Evolutionary conservation across 2,113 vertebrate genomes (phyloP), one percentile per base, ranked within the genome.

Genomic region (Callospermophilus lateralis): DNA sequence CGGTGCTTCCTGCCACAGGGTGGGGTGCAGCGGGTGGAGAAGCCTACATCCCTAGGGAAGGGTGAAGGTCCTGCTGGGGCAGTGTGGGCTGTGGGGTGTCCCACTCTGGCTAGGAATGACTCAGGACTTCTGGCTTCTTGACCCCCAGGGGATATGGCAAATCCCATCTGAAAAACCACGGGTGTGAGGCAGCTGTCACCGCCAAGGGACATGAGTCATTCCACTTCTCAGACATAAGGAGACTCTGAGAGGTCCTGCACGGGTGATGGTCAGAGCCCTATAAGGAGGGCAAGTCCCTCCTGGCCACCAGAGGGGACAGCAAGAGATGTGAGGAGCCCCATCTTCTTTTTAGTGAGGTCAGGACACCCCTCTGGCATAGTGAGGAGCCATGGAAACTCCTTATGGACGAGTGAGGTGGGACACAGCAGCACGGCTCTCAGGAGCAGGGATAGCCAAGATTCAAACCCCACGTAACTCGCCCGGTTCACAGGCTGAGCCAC

Each of bases 401-500:
- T 13, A 24, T 13, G 24, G 45, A 48, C 16, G 6, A 53, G 1
- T n/a, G 70, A 90, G 39, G 39, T 53, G 32, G 16, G 15, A 26
- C 11, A 12, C 11, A 48, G 48, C 4, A 74, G 12, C 4, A 4
- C 8, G 19, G 4, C 4, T 77, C 26, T 45, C 61, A 85, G 83
- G 34, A 65, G 74, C 53, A 22, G 32, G 77, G 39, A 39, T 5
- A 2, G 32, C n/a, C 20, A 1, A 67, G 24, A 15, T 32, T 74
- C 55, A 34, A 63, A 67, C 4, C 53, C 51, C 26, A 16, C 0
- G 2, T 24, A 65, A 65, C n/a, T 9, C 79, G 12, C 16, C 51
- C 4, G 4, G 63, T 3, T 20, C 26, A 19, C 6, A 39, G 63
- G 48, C 8, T 0, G n/a, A 45, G 13, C 9, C 63, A 34, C 63